Percentiles rank a stretch among this genome's conserved stretches.
Conservation (phyloP, 2,797 vertebrate species). For the Onychomys torridus region DNA sequence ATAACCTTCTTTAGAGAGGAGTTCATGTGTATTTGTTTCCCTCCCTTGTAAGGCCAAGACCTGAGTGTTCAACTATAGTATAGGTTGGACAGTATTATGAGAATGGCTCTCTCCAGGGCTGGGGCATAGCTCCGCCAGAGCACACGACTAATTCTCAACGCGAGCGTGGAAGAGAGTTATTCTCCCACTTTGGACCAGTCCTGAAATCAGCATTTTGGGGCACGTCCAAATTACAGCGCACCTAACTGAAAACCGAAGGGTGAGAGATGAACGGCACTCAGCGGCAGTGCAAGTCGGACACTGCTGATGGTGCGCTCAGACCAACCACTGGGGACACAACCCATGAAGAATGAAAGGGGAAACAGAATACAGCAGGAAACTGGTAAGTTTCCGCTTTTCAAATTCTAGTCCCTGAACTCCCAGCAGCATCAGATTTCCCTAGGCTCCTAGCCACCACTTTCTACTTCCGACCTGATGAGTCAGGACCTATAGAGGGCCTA, state of each 20-base stretch:
- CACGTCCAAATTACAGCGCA: slow-evolving; percentile 18
- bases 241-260: not conserved
- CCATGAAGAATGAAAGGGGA: not conserved
- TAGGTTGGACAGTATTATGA: not conserved
- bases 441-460: not conserved
- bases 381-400: slow-evolving; percentile 38
- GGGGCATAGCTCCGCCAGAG: not conserved
- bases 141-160: not conserved
- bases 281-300: not conserved
- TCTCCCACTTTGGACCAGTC: not conserved
- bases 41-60: slow-evolving; percentile 31
- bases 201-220: not conserved
- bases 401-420: not conserved
- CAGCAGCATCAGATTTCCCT: slow-evolving; percentile 10
- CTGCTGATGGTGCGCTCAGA: not conserved
- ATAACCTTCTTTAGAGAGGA: slow-evolving; percentile 15
- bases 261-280: slow-evolving; percentile 1
- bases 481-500: not conserved
- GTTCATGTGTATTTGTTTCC: slow-evolving; percentile 2
- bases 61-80: not conserved
- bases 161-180: not conserved
- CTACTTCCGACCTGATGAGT: not conserved
- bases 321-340: not conserved
- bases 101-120: not conserved
- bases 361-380: not conserved